Base-by-base conservation (phyloP, 2,888 invertebrate species). In the Dasysyrphus tricinctus region DNA sequence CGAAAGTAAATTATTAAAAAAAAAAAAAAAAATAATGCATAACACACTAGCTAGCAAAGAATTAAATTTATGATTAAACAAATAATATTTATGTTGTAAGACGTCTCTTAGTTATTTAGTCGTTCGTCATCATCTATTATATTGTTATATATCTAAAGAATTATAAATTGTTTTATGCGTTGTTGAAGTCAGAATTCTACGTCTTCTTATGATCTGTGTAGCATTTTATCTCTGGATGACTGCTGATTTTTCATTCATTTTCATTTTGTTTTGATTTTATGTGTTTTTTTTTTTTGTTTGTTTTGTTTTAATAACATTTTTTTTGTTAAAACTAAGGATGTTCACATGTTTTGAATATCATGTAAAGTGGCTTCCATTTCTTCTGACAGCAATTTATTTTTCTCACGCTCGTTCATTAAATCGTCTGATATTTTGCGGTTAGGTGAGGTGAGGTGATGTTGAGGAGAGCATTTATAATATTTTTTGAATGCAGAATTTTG, bases 351-450 rank as follows among this genome's bases (percentile, higher is more conserved):
- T 95, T 98, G 98, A 94, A 99, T 97, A 95, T 99, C 99, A 95
- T 98, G 97, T 95, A 99, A 96, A 93, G 98, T 98, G 93, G 97
- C 96, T 94, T 99, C 99, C 97, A 99, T 98, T 94, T 99, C 99
- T 94, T 98, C 97, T 94, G 98, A 97, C 93, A 99, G 96, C 93
- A 97, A 94, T 95, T 97, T 98, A 95, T 97, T 98, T 95, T 98
- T 97, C 94, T 97, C 97, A 94, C 97, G 97, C 94, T 98, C 97
- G 93, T 95, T 95, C 93, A 97, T 95, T 94, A 98, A 96, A 94
- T 98, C 98, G 95, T 98, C 99, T 99, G 96, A 93, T 63, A 63
- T 44, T 39, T n/a, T 61, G 39, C 34, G 14, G 29, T 54, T 12
- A 54, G 19, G 19, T n/a, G n/a, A n/a, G 14, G 24, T 24, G 24